Evolutionary conservation across 2,113 vertebrate species (phyloP).

Genomic region (Donacobius atricapilla): DNA sequence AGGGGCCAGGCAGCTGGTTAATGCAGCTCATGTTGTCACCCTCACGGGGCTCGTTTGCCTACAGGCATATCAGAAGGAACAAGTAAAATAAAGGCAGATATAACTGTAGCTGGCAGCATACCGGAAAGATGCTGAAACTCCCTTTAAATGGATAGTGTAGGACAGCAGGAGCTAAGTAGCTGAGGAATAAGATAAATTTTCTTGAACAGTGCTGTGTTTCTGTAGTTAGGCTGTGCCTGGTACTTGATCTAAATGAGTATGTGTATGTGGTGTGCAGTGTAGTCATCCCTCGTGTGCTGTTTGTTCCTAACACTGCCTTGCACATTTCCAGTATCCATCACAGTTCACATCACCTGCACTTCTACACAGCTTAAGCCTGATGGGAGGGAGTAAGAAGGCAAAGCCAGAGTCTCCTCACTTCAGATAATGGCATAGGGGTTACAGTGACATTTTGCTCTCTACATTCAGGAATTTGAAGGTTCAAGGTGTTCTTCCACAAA

Average conservation of each 20-base stretch:
- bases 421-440: neutral
- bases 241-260: neutral
- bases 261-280: neutral
- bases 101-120: conserved; percentile 4
- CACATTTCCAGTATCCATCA: neutral
- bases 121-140: conserved; percentile 15
- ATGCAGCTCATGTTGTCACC: conserved; percentile 24
- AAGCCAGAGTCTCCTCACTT: neutral
- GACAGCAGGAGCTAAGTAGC: conserved; percentile 11
- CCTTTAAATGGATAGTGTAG: neutral
- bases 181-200: conserved; percentile 35
- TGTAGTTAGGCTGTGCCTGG: neutral
- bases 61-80: conserved; percentile 52
- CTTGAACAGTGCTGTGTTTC: neutral
- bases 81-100: conserved; percentile 6
- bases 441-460: neutral
- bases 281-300: neutral
- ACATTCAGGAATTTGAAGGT: neutral
- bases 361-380: neutral
- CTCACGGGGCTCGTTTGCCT: conserved; percentile 49
- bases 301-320: neutral
- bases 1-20: neutral
- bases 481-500: neutral
- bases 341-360: neutral
- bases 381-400: neutral